Evolutionary conservation across 2,113 vertebrate species (phyloP), one percentile per base, ranked within the genome.

Genomic region (Hemiprocne comata): DNA sequence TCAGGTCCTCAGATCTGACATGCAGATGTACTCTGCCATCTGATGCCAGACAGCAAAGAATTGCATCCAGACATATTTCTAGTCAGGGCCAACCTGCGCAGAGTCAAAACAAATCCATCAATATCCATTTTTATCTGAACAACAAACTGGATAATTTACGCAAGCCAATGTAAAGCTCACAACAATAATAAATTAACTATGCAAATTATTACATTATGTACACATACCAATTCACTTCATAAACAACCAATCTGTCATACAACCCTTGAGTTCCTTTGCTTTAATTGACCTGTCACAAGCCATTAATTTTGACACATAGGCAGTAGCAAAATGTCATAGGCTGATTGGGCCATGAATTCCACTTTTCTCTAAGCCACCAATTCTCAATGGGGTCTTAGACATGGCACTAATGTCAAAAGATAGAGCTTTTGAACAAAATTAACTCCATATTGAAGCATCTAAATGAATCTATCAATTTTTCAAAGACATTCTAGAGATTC

Each of bases 101-200:
- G 14, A 85, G 81, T 95, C 75, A 91, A 93, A 96, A 83, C n/a
- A 95, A 46, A 90, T 93, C 87, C 80, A 95, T 70, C 82, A 79
- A 24, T 79, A 70, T 53, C 58, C 36, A 87, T 96, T 96, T 97
- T 94, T 40, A 80, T 91, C 46, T 74, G 51, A 96, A 75, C 46
- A 71, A n/a, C 70, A 88, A 94, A 92, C 51, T 33, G 71, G 44
- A 58, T 86, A 87, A 92, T 93, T 96, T 95, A 87, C 72, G 93
- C 51, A 89, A 65, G 9, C 31, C 78, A 93, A 90, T 87, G 29
- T 50, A 90, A 93, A 87, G 34, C 21, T 89, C 67, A 86, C 48
- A 88, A 82, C 76, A 91, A 78, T 34, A 94, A 97, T 92, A 86
- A 97, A 95, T 72, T 90, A 75, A 84, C 53, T 81, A 82, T 75